These are phyloP conservation scores for Neodon shergylaensis DNA, from an alignment of 2,113 vertebrate species.

Conservation along the genomic window DNA sequence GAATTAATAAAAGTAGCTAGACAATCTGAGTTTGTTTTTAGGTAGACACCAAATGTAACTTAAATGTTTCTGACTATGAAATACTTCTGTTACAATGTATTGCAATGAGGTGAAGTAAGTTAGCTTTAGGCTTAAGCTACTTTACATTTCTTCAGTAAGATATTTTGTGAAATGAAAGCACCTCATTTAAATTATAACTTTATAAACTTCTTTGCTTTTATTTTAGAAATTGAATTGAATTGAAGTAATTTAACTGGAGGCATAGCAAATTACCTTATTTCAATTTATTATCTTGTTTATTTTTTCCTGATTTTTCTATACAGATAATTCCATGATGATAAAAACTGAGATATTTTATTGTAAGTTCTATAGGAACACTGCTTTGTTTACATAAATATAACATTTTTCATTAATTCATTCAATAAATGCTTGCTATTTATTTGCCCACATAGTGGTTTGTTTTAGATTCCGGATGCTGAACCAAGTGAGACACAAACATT, in stretches of 20 bases:
- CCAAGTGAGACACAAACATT: background rate
- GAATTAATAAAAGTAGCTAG: background rate
- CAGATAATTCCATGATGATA: background rate
- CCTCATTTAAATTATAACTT: background rate
- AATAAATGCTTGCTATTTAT: background rate
- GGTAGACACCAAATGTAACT: background rate
- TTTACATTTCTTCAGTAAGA: background rate
- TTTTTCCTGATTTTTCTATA: background rate
- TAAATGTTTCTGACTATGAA: background rate
- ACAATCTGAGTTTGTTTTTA: slow-evolving; percentile 7
- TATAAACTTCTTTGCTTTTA: background rate
- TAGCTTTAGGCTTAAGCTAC: background rate
- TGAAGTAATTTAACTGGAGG: background rate
- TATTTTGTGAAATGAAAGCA: background rate
- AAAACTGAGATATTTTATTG: background rate
- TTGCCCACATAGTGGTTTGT: background rate
- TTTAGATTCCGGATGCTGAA: background rate
- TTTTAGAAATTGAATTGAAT: background rate
- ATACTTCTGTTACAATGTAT: background rate
- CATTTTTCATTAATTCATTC: background rate
- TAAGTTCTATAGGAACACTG: background rate
- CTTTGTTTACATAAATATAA: background rate
- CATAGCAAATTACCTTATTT: background rate
- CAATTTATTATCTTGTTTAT: slow-evolving; percentile 3
- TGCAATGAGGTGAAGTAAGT: background rate